phyloP scores from a whole-genome alignment of 2,888 invertebrate genomes.

The Vandiemenella viatica region DNA sequence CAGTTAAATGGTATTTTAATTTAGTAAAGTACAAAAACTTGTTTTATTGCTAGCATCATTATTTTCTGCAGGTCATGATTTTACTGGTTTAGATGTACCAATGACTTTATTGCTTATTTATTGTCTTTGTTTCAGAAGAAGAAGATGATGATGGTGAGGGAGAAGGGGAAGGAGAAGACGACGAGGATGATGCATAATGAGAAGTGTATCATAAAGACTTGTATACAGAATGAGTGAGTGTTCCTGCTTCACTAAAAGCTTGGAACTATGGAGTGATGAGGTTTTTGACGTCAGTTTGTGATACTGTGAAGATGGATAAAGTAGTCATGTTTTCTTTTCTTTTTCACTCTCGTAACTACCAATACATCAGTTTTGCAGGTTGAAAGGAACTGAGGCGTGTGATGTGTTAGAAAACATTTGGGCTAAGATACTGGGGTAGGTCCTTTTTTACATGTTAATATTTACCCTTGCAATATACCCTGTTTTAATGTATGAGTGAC shows the following conservation, averaged over 20 bases:
- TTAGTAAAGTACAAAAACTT: too few species aligned
- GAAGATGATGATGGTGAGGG: slow-evolving; percentile 26
- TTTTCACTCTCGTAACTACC: too few species aligned
- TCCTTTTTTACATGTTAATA: background rate
- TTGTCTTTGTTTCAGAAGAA: slow-evolving; percentile 20
- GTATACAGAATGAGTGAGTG: slow-evolving; percentile 11
- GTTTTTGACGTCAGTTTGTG: too few species aligned
- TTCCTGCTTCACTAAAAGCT: slow-evolving; percentile 13
- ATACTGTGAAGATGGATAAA: background rate
- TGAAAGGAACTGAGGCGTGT: background rate
- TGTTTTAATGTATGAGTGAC: background rate
- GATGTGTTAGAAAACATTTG: background rate
- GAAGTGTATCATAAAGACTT: slow-evolving; percentile 15
- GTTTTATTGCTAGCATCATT: too few species aligned
- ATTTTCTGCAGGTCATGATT: too few species aligned
- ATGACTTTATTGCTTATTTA: slow-evolving; percentile 1
- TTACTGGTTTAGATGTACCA: too few species aligned
- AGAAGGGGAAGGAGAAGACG: slow-evolving; percentile 25
- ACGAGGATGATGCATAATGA: slow-evolving; percentile 26
- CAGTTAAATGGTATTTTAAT: too few species aligned
- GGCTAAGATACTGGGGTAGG: background rate
- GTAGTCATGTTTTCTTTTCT: background rate
- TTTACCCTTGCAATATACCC: background rate
- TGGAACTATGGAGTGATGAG: slow-evolving; percentile 12
- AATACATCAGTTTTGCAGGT: background rate